Base-by-base conservation (phyloP, 2,888 invertebrate genomes). In the Acleris laterana region DNA sequence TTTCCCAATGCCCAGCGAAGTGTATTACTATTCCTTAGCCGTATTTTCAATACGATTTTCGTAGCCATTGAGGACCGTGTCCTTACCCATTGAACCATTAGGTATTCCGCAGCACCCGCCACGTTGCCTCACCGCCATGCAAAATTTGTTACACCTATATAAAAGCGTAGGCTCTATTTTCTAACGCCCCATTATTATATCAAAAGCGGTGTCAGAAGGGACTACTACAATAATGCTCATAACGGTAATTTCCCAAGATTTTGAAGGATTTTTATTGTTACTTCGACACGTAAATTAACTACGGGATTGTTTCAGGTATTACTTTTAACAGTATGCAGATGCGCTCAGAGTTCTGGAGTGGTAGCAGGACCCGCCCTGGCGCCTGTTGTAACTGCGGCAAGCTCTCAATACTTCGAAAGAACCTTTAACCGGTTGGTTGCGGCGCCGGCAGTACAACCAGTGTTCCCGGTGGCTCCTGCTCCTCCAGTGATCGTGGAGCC, bases 371-470 rank as follows among this genome's bases (percentile, higher is more conserved):
- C 73, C 22, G 79, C 71, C 2, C 65, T 74, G n/a, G 89, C 93
- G 1, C 94, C 94, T 11, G 92, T 95, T 46, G 95, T 95, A 5
- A 95, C 96, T 0, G 94, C 95, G 1, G 93, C 94, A 63, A 95
- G 95, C 79, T 95, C 95, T 51, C 95, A 96, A 81, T 95, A 95
- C 69, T 92, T 95, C 72, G 93, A 95, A 60, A 93, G 95, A 71
- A 95, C 94, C 52, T 95, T 94, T 84, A 95, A 96, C 77, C 88
- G 86, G 32, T 78, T 90, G 49, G 83, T 93, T 3, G 84, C 86
- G 9, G 86, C 88, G 44, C 83, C 84, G 5, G 61, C 63, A 17
- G 68, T 75, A 51, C 71, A 77, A 44, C 73, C 78, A 48, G 67
- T 77, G 2, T 52, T 79, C 7, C 78, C 81, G 17, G 69, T 70